Evolutionary conservation across 2,113 vertebrate species (phyloP), one percentile per base, ranked within the genome.

Genomic region (Micromys minutus): DNA sequence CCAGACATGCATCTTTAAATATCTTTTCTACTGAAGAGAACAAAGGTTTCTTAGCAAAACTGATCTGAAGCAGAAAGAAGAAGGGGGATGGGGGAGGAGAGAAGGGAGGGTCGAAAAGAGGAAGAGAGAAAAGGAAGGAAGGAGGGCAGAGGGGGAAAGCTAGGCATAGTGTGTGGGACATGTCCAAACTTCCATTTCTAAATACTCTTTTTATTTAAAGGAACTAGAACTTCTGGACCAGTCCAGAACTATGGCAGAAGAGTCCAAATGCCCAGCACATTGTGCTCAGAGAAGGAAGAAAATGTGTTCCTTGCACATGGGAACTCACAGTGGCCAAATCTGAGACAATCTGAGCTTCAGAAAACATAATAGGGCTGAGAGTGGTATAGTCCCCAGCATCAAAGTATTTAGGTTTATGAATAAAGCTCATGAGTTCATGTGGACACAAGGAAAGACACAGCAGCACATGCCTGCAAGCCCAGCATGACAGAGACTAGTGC

Each of bases 151-250:
- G 50, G 76, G n/a, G 19, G 39, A 9, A 21, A 22, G 17, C 17
- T 31, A 47, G 61, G 61, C 61, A 84, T 2, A 36, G 61, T 65
- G 61, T 84, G 26, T 45, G 29, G 10, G 81, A 16, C 4, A 5
- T 29, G 31, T 1, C 22, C 59, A 94, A 84, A 85, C 90, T 65
- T 88, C 93, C 63, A 22, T 55, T 89, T 90, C 87, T 90, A 94
- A 91, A 88, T 63, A 55, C 36, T 34, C 63, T 86, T 95, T 91
- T 76, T 93, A 93, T 50, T 93, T 61, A 80, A 90, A 94, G 50
- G 36, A 93, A 94, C 15, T 29, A 93, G 42, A 31, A 63, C 16
- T 81, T 21, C 55, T 55, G 69, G 31, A 95, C 17, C 42, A 79
- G n/a, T 86, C 52, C 47, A 77, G 71, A 61, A 65, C 50, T 87